These are phyloP conservation scores for Saguinus oedipus DNA, from an alignment of 2,797 vertebrate species.

Conservation along the genomic window DNA sequence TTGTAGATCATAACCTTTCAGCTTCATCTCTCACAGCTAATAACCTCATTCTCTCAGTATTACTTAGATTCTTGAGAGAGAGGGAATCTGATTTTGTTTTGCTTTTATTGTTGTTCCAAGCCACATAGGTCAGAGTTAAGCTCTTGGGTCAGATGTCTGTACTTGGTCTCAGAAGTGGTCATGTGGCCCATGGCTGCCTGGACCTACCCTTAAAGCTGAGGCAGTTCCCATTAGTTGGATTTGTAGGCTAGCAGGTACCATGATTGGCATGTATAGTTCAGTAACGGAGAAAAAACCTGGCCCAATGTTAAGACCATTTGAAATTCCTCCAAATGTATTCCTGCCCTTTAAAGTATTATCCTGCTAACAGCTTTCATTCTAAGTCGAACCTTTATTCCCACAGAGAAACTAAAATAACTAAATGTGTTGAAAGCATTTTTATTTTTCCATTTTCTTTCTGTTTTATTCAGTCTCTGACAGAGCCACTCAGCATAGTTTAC, in stretches of 20 bases:
- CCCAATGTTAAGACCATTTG: background rate
- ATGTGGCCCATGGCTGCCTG: background rate
- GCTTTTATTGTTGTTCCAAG: background rate
- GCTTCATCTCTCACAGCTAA: background rate
- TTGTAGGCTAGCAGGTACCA: background rate
- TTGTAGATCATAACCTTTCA: background rate
- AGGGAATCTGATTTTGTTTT: background rate
- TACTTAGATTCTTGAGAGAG: background rate
- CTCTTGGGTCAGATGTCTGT: background rate
- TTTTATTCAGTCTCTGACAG: background rate
- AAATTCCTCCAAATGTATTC: background rate
- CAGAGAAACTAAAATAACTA: background rate
- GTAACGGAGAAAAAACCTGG: background rate
- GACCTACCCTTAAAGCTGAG: background rate
- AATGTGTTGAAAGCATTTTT: background rate
- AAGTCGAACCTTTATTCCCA: background rate
- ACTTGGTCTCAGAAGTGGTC: background rate
- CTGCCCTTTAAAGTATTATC: background rate
- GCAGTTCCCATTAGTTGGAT: background rate
- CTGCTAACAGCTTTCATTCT: background rate
- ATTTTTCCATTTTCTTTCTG: background rate
- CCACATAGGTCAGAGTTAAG: background rate
- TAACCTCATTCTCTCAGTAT: background rate
- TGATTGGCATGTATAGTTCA: background rate
- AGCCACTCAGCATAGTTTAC: background rate